A percentile compares a stretch with the other conserved stretches of the same genome.
Evolutionary conservation across 2,888 invertebrate species (phyloP).

Genomic region (Fissipunctia ypsillon): DNA sequence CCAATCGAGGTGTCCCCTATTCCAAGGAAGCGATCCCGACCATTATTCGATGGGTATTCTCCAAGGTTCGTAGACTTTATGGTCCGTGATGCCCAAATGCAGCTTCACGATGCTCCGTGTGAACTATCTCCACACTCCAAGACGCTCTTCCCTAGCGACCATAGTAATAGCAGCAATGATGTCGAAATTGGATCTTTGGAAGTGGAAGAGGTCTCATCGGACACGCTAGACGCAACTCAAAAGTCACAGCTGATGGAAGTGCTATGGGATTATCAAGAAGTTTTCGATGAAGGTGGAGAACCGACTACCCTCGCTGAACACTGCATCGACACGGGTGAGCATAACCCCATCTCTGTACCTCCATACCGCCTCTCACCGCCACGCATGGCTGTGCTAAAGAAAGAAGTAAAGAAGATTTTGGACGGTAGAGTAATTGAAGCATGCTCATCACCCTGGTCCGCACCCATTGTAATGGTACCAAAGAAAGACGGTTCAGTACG

Average conservation of each 20-base stretch:
- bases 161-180: constrained; percentile 12
- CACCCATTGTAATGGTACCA: constrained; percentile 75
- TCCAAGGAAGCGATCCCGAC: constrained; percentile 18
- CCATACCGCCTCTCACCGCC: constrained; percentile 32
- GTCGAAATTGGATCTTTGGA: constrained; percentile 12
- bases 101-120: background rate
- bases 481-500: constrained; percentile 71
- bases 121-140: background rate
- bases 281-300: background rate
- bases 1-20: constrained; percentile 13
- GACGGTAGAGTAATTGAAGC: constrained; percentile 7
- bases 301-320: constrained; percentile 23
- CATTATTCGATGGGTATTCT: constrained; percentile 36
- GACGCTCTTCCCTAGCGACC: constrained; percentile 1
- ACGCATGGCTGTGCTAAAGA: constrained; percentile 5
- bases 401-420: constrained; percentile 22
- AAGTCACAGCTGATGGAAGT: constrained; percentile 6
- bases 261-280: constrained; percentile 6
- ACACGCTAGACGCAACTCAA: background rate
- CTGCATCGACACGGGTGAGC: constrained; percentile 34
- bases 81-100: background rate
- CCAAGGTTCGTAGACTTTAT: constrained; percentile 24
- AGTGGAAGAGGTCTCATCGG: constrained; percentile 3
- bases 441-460: constrained; percentile 38
- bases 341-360: constrained; percentile 29